Evolutionary conservation across 2,888 invertebrate genomes (phyloP), one percentile per base, ranked within the genome.

Genomic region (Muschampia plurimacula): DNA sequence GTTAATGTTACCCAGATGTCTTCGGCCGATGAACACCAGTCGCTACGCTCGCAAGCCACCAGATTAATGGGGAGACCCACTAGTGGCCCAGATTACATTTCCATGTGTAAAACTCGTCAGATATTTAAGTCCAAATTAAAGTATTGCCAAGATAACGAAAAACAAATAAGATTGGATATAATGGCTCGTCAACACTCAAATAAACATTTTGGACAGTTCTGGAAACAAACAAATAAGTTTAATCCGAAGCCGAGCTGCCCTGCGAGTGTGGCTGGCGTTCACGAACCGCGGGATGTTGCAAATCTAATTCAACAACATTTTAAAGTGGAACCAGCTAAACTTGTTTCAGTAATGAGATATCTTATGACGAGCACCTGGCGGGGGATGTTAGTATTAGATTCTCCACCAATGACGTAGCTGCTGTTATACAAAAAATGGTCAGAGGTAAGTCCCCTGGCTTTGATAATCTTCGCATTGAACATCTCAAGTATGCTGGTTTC

Each of bases 91-190:
- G 6, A 69, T 9, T 75, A 75, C 63, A 55, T 73, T 2, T 49
- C 74, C 9, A 78, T 77, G 77, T 46, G 44, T 59, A 60, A 72
- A 32, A 44, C 67, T 3, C 44, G 75, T 13, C 69, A 65, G 10
- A 52, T 72, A n/a, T 78, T 77, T 71, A 77, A 76, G 68, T 36
- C 60, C 2, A 74, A 73, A 55, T 22, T 79, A 12, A 76, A 73
- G 44, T 77, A 68, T 63, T 77, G 76, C 62, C 73, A 75, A 55
- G 60, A 75, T 13, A 62, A 78, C 72, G 32, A 72, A 4, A 49
- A 74, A 15, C 74, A 71, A 68, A 69, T 76, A 9, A 74, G 71
- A 72, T 44, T 77, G 52, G 68, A 76, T 28, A 75, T 72, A 5
- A 46, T 76, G 10, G 75, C 75, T 8, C 39, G 52, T 12, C 65